phyloP scores from a whole-genome alignment of 2,888 invertebrate species.

The Troides oblongomaculatus region DNA sequence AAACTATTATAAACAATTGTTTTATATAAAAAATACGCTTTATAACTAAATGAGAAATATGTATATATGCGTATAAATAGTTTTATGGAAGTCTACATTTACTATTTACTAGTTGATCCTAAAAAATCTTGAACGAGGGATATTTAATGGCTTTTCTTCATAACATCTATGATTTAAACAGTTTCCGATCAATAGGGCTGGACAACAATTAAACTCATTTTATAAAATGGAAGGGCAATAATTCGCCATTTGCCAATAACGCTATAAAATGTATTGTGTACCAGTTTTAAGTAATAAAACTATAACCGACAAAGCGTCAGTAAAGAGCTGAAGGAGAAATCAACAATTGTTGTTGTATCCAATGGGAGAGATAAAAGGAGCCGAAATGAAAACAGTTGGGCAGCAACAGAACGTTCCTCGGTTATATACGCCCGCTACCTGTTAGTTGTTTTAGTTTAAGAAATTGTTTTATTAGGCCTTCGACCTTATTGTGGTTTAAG shows the following conservation, averaged over 20 bases:
- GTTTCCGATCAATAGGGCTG: no score
- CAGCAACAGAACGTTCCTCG: constrained; percentile 33
- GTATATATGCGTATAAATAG: no score
- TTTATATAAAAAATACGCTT: no score
- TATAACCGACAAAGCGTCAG: constrained; percentile 27
- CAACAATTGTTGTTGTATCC: constrained; percentile 8
- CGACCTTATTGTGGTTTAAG: constrained; percentile 28
- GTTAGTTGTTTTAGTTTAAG: constrained; percentile 20
- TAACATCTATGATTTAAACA: no score
- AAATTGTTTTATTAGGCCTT: constrained; percentile 27
- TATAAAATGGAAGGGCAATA: constrained; percentile 10
- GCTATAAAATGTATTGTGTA: constrained; percentile 14
- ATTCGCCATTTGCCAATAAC: constrained; percentile 19
- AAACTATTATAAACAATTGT: no score
- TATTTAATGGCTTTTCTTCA: background rate
- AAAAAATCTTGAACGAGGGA: background rate
- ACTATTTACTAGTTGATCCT: no score
- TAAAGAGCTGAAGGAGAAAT: background rate
- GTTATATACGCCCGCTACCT: constrained; percentile 36
- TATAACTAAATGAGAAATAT: no score
- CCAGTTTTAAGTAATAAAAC: constrained; percentile 18
- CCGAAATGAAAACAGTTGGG: constrained; percentile 37
- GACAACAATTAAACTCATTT: constrained; percentile 20
- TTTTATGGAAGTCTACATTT: no score
- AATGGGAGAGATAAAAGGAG: constrained; percentile 34